A percentile compares a stretch with the other conserved stretches of the same genome.
Conservation (phyloP, 1,140 invertebrate species). For the Drosophila kohkoa region DNA sequence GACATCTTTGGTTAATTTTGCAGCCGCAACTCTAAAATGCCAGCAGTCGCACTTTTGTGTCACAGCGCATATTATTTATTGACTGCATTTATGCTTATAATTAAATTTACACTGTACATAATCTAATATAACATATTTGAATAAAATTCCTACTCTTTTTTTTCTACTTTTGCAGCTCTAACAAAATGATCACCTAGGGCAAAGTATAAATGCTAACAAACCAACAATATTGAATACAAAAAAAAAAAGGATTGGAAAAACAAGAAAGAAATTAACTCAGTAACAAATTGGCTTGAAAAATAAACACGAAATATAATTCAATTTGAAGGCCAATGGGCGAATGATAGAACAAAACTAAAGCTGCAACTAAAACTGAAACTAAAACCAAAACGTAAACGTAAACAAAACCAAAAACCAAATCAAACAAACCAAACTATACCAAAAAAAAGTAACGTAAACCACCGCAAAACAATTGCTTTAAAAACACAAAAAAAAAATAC, state of each 20-base stretch:
- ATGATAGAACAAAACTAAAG: slow-evolving; percentile 29
- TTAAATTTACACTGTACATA: slow-evolving; percentile 4
- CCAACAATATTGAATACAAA: slow-evolving; percentile 16
- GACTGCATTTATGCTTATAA: background rate
- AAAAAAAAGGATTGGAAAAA: background rate
- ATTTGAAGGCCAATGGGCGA: slow-evolving; percentile 30
- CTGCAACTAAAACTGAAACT: slow-evolving; percentile 21
- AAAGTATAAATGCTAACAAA: slow-evolving; percentile 29
- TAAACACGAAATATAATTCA: slow-evolving; percentile 42
- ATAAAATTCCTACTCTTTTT: slow-evolving; percentile 7
- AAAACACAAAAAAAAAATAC: slow-evolving; percentile 33
- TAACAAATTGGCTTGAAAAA: slow-evolving; percentile 51
- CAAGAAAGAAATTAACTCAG: background rate
- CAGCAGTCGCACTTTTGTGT: slow-evolving; percentile 17
- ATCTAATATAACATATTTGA: slow-evolving; percentile 15
- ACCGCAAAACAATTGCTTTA: slow-evolving; percentile 76
- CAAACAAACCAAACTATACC: slow-evolving; percentile 30
- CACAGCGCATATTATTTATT: slow-evolving; percentile 1
- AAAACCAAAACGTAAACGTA: slow-evolving; percentile 47
- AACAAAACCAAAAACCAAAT: slow-evolving; percentile 22
- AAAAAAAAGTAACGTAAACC: slow-evolving; percentile 67
- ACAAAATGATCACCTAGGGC: slow-evolving; percentile 63
- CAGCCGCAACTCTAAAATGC: slow-evolving; percentile 52
- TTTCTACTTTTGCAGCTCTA: slow-evolving; percentile 58
- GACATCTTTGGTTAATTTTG: slow-evolving; percentile 77